Percentiles rank a stretch among this genome's conserved stretches.
Evolutionary conservation across 2,888 invertebrate genomes (phyloP).

Genomic region (Mongoloraphidia duomilia): DNA sequence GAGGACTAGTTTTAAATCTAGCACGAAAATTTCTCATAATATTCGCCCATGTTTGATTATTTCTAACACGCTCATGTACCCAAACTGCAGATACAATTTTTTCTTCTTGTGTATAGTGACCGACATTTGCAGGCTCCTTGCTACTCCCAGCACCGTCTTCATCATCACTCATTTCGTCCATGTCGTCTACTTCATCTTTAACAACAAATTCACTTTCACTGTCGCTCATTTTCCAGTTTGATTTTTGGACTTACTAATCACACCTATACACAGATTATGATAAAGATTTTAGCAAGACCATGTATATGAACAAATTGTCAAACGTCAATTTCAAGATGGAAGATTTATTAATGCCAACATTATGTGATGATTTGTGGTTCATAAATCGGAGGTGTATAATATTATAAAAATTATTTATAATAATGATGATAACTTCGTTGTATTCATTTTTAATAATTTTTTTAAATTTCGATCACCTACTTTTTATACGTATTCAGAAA

Average conservation of each 20-base stretch:
- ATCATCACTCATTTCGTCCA: background rate
- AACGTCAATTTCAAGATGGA: too few relatives aligned
- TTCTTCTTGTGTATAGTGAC: conserved; percentile 22
- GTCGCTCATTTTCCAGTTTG: background rate
- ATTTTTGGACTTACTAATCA: conserved; percentile 4
- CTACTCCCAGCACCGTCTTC: conserved; percentile 4
- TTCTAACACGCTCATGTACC: conserved; percentile 27
- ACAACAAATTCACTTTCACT: background rate
- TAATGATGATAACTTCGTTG: too few relatives aligned
- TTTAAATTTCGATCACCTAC: too few relatives aligned
- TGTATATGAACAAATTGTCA: too few relatives aligned
- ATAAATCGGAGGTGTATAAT: too few relatives aligned
- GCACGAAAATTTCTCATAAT: conserved; percentile 25
- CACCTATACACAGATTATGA: background rate
- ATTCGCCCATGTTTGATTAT: conserved; percentile 17
- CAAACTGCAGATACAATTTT: conserved; percentile 27
- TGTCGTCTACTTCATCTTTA: too few relatives aligned
- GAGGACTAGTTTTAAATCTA: conserved; percentile 25
- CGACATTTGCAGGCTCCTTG: conserved; percentile 25
- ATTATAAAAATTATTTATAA: too few relatives aligned
- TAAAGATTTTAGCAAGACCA: too few relatives aligned
- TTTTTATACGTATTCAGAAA: too few relatives aligned
- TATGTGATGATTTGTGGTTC: too few relatives aligned
- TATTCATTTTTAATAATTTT: too few relatives aligned
- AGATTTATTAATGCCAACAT: too few relatives aligned